A percentile compares a stretch with the other conserved stretches of the same genome.
Conservation (phyloP, 2,797 vertebrate genomes). For the Pangasius macronema region DNA sequence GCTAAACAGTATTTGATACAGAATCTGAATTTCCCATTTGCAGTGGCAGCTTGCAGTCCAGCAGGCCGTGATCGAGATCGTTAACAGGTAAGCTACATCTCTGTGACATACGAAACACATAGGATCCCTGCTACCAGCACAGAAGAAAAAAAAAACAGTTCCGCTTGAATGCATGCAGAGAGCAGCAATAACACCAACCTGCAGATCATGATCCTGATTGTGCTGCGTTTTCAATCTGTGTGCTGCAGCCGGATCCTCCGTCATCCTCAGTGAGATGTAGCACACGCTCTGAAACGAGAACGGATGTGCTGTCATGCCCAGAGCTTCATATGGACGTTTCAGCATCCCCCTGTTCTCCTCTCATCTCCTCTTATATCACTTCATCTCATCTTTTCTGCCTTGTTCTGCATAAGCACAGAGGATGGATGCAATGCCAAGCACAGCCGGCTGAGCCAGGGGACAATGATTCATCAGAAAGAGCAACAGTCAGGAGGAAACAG, state of each 20-base stretch:
- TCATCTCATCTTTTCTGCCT: slow-evolving; percentile 7
- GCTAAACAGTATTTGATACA: slow-evolving; percentile 1
- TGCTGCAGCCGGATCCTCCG: slow-evolving; percentile 63
- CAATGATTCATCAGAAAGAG: slow-evolving; percentile 43
- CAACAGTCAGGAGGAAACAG: slow-evolving; percentile 21
- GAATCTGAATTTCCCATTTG: not conserved
- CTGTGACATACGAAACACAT: not conserved
- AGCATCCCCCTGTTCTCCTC: slow-evolving; percentile 39
- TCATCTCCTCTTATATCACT: slow-evolving; percentile 37
- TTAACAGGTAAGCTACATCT: slow-evolving; percentile 31
- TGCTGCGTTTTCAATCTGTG: slow-evolving; percentile 59
- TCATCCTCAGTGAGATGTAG: slow-evolving; percentile 57
- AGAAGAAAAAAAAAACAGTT: not conserved
- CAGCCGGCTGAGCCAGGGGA: slow-evolving; percentile 6
- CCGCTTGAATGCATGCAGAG: slow-evolving; percentile 34
- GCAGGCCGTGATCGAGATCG: slow-evolving; percentile 30
- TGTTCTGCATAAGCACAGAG: slow-evolving; percentile 17
- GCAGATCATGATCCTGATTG: slow-evolving; percentile 60
- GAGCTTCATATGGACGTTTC: slow-evolving; percentile 43
- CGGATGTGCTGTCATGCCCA: slow-evolving; percentile 53
- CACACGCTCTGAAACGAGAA: slow-evolving; percentile 62
- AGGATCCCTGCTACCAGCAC: slow-evolving; percentile 1
- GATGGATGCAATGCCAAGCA: slow-evolving; percentile 10
- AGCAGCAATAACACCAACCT: slow-evolving; percentile 61
- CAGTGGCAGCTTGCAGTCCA: slow-evolving; percentile 10